Evolutionary conservation across 2,113 vertebrate species (phyloP).

Genomic region (Calonectris borealis): DNA sequence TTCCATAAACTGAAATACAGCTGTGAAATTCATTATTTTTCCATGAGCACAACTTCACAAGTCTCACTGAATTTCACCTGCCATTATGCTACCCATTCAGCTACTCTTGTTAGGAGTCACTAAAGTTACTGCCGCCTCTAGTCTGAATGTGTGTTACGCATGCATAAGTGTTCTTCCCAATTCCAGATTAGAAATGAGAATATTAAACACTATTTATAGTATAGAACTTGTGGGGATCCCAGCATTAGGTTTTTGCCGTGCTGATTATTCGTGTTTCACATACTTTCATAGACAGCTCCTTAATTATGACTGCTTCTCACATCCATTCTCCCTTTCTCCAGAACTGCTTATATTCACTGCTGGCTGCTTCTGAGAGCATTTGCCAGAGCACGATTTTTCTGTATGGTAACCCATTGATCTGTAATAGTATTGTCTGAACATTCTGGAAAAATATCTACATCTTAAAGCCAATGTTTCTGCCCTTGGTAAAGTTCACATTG

Average conservation of each 20-base stretch:
- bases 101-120: not conserved
- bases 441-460: not conserved
- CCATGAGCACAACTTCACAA: not conserved
- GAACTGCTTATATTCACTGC: not conserved
- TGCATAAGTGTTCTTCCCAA: accelerated
- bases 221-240: not conserved
- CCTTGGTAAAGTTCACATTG: not conserved
- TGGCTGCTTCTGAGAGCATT: not conserved
- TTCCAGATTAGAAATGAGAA: not conserved
- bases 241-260: not conserved
- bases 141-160: not conserved
- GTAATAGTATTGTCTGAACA: not conserved
- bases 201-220: not conserved
- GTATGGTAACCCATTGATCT: not conserved
- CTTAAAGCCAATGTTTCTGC: not conserved
- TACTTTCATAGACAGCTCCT: not conserved
- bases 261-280: not conserved
- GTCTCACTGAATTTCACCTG: not conserved
- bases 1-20: not conserved
- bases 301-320: not conserved
- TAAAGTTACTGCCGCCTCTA: not conserved
- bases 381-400: not conserved
- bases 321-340: not conserved
- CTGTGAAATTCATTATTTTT: not conserved
- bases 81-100: no score